phyloP scores from a whole-genome alignment of 2,888 invertebrate genomes.

The Metalampra italica region DNA sequence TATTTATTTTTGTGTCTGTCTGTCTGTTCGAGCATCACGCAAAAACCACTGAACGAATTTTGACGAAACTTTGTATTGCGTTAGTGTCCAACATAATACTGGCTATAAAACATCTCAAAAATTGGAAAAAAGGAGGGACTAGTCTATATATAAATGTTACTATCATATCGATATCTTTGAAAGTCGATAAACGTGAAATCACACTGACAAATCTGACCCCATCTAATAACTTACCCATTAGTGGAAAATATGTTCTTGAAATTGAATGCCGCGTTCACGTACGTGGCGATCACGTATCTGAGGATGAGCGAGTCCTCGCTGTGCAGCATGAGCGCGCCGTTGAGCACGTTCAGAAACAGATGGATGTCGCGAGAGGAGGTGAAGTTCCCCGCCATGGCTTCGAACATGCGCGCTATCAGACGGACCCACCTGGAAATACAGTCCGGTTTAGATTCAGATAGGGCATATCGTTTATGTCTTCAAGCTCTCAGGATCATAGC shows the following conservation, averaged over 20 bases:
- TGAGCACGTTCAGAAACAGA: conserved; percentile 97
- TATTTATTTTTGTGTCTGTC: too few species aligned
- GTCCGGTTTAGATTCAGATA: background rate
- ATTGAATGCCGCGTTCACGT: conserved; percentile 98
- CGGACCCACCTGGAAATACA: conserved; percentile 88
- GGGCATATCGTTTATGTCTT: conserved; percentile 83
- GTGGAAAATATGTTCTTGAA: conserved; percentile 99
- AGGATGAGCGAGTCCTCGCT: conserved; percentile 98
- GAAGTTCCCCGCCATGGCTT: conserved; percentile 98
- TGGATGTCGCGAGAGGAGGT: conserved; percentile 98
- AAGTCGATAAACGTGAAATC: too few species aligned
- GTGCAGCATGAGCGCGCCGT: conserved; percentile 97
- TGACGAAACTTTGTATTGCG: too few species aligned
- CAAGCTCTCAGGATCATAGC: conserved; percentile 94
- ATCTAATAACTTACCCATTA: conserved; percentile 83
- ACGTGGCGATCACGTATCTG: conserved; percentile 97
- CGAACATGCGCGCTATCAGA: conserved; percentile 96
- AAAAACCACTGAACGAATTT: too few species aligned
- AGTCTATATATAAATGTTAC: too few species aligned
- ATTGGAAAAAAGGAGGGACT: too few species aligned
- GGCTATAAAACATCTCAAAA: too few species aligned
- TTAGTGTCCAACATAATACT: too few species aligned
- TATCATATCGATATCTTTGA: too few species aligned
- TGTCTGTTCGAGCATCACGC: too few species aligned
- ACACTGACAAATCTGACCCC: too few species aligned